A percentile compares a stretch with the other conserved stretches of the same genome.
These are phyloP conservation scores for Xenopus petersii DNA, from an alignment of 2,797 vertebrate species.

Conservation along the genomic window DNA sequence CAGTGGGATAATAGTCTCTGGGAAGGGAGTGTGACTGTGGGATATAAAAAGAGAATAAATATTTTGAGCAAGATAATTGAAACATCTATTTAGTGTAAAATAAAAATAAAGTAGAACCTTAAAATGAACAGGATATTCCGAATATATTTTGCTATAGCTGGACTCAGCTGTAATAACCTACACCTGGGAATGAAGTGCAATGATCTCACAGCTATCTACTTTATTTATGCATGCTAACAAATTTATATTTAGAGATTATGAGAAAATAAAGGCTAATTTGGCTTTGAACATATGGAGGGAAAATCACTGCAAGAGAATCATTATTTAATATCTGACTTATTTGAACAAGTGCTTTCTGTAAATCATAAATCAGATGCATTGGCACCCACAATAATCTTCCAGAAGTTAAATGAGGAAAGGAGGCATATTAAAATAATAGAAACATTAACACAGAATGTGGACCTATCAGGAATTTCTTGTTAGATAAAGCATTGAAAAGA, in stretches of 20 bases:
- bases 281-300: too few species aligned
- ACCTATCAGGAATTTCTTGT: conserved; percentile 41
- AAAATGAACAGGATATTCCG: too few species aligned
- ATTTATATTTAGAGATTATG: conserved; percentile 66
- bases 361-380: conserved; percentile 76
- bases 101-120: too few species aligned
- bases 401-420: conserved; percentile 75
- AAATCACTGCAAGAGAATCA: conserved; percentile 45
- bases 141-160: conserved; percentile 10
- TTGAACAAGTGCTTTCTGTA: conserved; percentile 69
- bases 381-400: conserved; percentile 70
- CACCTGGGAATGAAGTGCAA: too few species aligned
- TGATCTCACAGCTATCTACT: conserved; percentile 61
- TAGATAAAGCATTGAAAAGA: conserved; percentile 16
- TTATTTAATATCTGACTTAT: conserved; percentile 71
- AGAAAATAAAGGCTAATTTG: too few species aligned
- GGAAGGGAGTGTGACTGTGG: too few species aligned
- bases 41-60: too few species aligned
- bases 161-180: not conserved
- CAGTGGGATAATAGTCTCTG: too few species aligned
- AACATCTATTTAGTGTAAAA: too few species aligned
- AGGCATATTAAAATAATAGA: conserved; percentile 72
- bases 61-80: too few species aligned
- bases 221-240: conserved; percentile 70
- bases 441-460: conserved; percentile 66